Conservation (phyloP, 2,113 vertebrate genomes). For the Struthio camelus region DNA sequence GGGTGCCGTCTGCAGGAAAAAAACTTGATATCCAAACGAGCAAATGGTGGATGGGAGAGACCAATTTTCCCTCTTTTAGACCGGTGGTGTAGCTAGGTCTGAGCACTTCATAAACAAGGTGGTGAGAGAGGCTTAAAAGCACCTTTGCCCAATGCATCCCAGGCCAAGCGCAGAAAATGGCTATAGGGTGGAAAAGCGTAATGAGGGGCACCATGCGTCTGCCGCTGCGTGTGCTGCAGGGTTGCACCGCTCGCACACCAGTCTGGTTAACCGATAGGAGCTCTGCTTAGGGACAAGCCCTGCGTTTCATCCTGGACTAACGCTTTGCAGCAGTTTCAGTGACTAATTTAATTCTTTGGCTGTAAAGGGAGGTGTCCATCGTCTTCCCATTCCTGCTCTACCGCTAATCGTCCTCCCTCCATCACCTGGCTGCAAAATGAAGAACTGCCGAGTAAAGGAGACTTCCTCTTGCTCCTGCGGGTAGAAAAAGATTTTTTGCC, state of each 20-base stretch:
- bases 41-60: background rate
- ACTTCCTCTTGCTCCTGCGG: background rate
- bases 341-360: background rate
- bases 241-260: background rate
- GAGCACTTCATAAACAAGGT: background rate
- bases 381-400: background rate
- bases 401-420: background rate
- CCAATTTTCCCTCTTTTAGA: background rate
- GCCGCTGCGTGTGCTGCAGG: background rate
- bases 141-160: background rate
- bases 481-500: background rate
- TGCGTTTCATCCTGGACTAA: background rate
- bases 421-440: background rate
- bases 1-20: background rate
- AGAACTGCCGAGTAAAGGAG: background rate
- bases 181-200: background rate
- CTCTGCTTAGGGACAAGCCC: background rate
- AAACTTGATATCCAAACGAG: accelerated
- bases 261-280: background rate
- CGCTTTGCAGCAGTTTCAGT: background rate
- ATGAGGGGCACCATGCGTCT: background rate
- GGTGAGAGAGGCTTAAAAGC: background rate
- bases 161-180: background rate
- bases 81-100: background rate
- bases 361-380: background rate